Percentiles rank a stretch among this genome's conserved stretches.
phyloP scores from a whole-genome alignment of 2,888 invertebrate genomes.

The Autographa gamma region DNA sequence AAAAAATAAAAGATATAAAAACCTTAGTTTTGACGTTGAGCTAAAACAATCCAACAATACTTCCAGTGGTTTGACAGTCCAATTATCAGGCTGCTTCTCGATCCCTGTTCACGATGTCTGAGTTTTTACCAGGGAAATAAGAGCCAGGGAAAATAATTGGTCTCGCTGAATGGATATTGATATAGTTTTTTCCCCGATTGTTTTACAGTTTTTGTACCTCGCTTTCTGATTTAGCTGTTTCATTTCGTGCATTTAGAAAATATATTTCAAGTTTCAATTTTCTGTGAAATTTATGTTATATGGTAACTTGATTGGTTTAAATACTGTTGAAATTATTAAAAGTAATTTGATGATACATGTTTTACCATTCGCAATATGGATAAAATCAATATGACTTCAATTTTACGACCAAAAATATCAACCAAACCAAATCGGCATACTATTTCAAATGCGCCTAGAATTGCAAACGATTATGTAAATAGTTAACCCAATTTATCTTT shows the following conservation, averaged over 20 bases:
- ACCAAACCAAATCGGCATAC: slow-evolving; percentile 29
- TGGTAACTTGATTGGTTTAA: no score
- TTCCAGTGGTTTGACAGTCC: slow-evolving; percentile 68
- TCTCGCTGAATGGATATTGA: slow-evolving; percentile 64
- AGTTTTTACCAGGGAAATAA: slow-evolving; percentile 65
- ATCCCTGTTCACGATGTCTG: slow-evolving; percentile 63
- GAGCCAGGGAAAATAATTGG: slow-evolving; percentile 65
- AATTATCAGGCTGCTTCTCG: slow-evolving; percentile 67
- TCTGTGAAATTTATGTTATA: neutral
- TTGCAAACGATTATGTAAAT: slow-evolving; percentile 68
- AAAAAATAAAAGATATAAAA: slow-evolving; percentile 21
- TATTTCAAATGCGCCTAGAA: slow-evolving; percentile 59
- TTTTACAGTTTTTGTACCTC: slow-evolving; percentile 34
- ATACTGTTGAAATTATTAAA: no score
- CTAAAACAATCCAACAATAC: slow-evolving; percentile 58
- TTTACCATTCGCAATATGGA: neutral
- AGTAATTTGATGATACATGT: neutral
- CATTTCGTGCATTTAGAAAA: neutral
- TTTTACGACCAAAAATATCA: slow-evolving; percentile 14
- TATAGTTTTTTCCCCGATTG: slow-evolving; percentile 40
- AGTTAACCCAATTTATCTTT: slow-evolving; percentile 53
- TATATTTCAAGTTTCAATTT: neutral
- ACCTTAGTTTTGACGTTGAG: slow-evolving; percentile 40
- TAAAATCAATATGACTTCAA: neutral
- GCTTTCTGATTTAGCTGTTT: neutral